Evolutionary conservation across 1,140 invertebrate genomes (phyloP), one percentile per base, ranked within the genome.

Genomic region (Leptinotarsa lineolata): DNA sequence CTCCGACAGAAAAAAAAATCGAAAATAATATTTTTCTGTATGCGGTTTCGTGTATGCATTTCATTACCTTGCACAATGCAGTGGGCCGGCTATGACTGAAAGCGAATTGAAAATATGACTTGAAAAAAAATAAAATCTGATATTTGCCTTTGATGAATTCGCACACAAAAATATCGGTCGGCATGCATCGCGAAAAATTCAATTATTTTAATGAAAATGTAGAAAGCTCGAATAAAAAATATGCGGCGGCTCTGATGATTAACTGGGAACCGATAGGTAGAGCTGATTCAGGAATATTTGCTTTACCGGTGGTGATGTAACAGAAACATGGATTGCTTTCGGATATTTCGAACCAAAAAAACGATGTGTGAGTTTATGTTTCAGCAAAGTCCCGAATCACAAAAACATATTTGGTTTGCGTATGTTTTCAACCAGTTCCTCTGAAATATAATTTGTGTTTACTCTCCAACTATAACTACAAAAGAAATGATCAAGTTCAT

Each of bases 21-120:
- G n/a, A 54, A 54, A 54, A 54, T 46, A 46, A 46, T 54, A 54
- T 54, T 54, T 54, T 54, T 54, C 48, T 54, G 48, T n/a, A 54
- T 13, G n/a, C 48, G 15, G 15, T 54, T 54, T 18, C 48, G 6
- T 54, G 48, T 54, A 54, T 54, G 2, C 48, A 54, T 54, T 54
- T 54, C 15, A 54, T 54, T 54, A 54, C 48, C 48, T 39, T 54
- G 48, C 48, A 54, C 48, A 54, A 54, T 54, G 15, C 48, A 54
- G 8, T 11, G 30, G 30, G 3, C 48, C 48, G 48, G 48, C n/a
- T 54, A 54, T 54, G n/a, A n/a, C 48, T n/a, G 48, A 54, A 54
- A 54, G 48, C 48, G 48, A 54, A 15, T 54, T 54, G 48, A 54
- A 54, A 39, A 39, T 39, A 39, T 39, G 30, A 39, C 30, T 39